Evolutionary conservation across 2,113 vertebrate genomes (phyloP), one percentile per base, ranked within the genome.

Genomic region (Phalacrocorax carbo): DNA sequence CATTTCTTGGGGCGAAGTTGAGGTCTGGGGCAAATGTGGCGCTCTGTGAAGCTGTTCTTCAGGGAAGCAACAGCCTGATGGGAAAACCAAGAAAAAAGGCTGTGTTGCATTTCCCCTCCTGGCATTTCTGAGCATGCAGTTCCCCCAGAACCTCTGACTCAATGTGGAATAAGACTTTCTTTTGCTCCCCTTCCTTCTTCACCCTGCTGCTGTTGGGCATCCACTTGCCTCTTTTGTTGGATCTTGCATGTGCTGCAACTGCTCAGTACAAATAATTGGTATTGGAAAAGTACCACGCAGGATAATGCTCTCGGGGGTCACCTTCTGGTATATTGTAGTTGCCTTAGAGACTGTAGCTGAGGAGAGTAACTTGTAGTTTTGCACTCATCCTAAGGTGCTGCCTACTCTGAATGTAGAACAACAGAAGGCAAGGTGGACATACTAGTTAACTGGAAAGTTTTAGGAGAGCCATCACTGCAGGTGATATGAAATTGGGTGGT

Each of bases 341-440:
- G 44, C 89, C 70, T 89, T 73, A 36, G 85, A 69, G 85, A 36
- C n/a, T 69, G 87, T 91, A 69, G 69, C 82, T 88, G 70, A 42
- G 79, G 68, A 65, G 51, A 62, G 46, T 19, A 61, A 49, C 66
- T 79, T 42, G 4, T 48, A 29, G 16, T 17, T 82, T 77, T 87
- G 29, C 11, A 11, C 26, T 44, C 7, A 2, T 60, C 69, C 27
- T 48, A 61, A 77, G 40, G 58, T 4, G 0, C 66, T 88, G 62
- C 46, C 62, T 83, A 7, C 32, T n/a, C 38, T 17, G 14, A 48
- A 23, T 38, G 55, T 29, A 19, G 9, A 79, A 9, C 42, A 65
- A 13, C 10, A 0, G 3, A 58, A 55, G 60, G 44, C 82, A 78
- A 25, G 46, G 5, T 88, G 79, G 79, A 58, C 7, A 4, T 23